Evolutionary conservation across 2,888 invertebrate species (phyloP).

Genomic region (Oligia fasciuncula): DNA sequence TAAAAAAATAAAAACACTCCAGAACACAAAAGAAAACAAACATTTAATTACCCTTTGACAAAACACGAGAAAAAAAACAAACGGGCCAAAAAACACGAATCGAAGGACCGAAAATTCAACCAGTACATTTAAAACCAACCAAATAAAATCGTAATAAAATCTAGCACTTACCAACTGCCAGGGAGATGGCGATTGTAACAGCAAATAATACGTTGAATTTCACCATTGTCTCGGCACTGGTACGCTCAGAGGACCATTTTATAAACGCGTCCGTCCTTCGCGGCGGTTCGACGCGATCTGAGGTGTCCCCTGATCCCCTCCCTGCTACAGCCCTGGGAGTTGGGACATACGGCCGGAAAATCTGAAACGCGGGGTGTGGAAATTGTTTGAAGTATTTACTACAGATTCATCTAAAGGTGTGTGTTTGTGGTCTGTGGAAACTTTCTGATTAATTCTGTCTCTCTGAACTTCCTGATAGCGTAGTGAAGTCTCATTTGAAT

Average conservation of each 20-base stretch:
- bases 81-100: conserved; percentile 18
- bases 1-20: background rate
- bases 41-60: conserved; percentile 12
- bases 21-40: background rate
- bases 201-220: conserved; percentile 78
- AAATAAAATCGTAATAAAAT: conserved; percentile 47
- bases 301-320: conserved; percentile 56
- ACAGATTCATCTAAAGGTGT: background rate
- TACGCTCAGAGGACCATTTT: conserved; percentile 56
- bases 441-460: background rate
- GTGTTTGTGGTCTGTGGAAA: too few relatives aligned
- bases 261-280: conserved; percentile 71
- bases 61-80: conserved; percentile 32
- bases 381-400: conserved; percentile 11
- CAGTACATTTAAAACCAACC: conserved; percentile 37
- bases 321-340: conserved; percentile 60
- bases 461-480: background rate
- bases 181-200: conserved; percentile 76
- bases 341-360: conserved; percentile 47
- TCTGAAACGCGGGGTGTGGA: conserved; percentile 38
- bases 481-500: background rate
- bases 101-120: background rate
- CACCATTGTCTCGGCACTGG: conserved; percentile 76
- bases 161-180: conserved; percentile 80
- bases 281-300: conserved; percentile 67